A percentile compares a stretch with the other conserved stretches of the same genome.
Conservation (phyloP, 2,888 invertebrate species). For the Exocentrus adspersus region DNA sequence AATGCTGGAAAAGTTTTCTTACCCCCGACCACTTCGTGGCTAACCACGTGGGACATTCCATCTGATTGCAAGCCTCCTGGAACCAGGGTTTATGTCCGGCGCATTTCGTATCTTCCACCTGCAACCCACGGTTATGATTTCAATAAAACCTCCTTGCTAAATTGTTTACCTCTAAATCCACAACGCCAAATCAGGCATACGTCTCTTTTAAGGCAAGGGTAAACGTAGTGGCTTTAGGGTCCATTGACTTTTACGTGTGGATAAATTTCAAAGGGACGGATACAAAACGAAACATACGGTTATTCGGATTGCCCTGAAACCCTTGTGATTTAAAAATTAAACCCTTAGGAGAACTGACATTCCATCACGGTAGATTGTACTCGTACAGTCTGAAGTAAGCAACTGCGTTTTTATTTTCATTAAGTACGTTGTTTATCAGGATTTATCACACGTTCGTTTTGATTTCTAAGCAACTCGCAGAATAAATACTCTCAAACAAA, state of each 20-base stretch:
- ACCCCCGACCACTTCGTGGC: constrained; percentile 91
- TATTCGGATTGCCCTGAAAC: not conserved
- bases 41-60: constrained; percentile 90
- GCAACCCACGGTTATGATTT: constrained; percentile 52
- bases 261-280: not conserved
- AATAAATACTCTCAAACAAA: too few relatives aligned
- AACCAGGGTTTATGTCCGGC: constrained; percentile 79
- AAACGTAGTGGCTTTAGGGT: not conserved
- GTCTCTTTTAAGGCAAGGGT: not conserved
- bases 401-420: too few relatives aligned
- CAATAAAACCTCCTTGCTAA: too few relatives aligned
- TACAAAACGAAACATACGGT: too few relatives aligned
- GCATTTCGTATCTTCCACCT: constrained; percentile 85
- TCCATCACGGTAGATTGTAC: too few relatives aligned
- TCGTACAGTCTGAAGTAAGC: too few relatives aligned
- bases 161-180: not conserved
- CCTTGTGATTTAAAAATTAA: not conserved
- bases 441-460: too few relatives aligned
- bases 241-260: not conserved
- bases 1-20: too few relatives aligned
- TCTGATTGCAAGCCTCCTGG: constrained; percentile 84
- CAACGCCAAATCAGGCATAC: not conserved
- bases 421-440: too few relatives aligned
- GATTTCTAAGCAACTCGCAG: too few relatives aligned
- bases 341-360: not conserved